phyloP scores from a whole-genome alignment of 2,888 invertebrate genomes.

The Cerastis rubricosa region DNA sequence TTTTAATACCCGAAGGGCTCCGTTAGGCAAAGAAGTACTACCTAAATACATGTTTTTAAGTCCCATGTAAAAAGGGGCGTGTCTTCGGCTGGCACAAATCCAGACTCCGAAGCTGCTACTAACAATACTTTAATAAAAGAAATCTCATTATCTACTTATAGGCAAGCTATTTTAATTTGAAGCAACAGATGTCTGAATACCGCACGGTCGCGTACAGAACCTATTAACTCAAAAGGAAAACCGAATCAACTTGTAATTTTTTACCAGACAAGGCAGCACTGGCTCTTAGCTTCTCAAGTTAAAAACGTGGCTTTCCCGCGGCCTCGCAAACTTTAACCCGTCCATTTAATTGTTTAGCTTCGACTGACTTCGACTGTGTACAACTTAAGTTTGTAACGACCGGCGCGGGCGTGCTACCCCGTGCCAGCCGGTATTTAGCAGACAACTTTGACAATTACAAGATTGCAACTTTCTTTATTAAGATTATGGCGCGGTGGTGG shows the following conservation, averaged over 20 bases:
- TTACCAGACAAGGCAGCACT: slow-evolving; percentile 25
- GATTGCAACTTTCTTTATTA: slow-evolving; percentile 49
- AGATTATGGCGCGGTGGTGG: slow-evolving; percentile 14
- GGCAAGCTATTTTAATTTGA: background rate
- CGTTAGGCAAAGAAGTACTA: background rate
- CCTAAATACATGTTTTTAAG: background rate
- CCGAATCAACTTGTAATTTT: slow-evolving; percentile 1
- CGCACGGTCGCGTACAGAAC: background rate
- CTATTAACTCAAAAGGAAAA: slow-evolving; percentile 1
- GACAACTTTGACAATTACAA: slow-evolving; percentile 67
- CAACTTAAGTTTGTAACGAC: slow-evolving; percentile 38
- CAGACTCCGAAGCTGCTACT: background rate
- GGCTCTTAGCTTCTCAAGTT: slow-evolving; percentile 29
- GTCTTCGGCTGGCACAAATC: background rate
- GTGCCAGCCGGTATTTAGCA: slow-evolving; percentile 62
- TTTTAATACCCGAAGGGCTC: background rate
- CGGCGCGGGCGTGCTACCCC: slow-evolving; percentile 51
- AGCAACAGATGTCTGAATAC: background rate
- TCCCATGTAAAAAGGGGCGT: background rate
- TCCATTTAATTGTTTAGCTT: slow-evolving; percentile 56
- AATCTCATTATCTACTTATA: background rate
- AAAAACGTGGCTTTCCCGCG: slow-evolving; percentile 21
- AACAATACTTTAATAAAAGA: background rate
- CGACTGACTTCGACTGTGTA: slow-evolving; percentile 27
- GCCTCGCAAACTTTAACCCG: slow-evolving; percentile 43